A percentile compares a stretch with the other conserved stretches of the same genome.
Conservation (phyloP, 2,797 vertebrate species). For the Gymnopithys bicolor region DNA sequence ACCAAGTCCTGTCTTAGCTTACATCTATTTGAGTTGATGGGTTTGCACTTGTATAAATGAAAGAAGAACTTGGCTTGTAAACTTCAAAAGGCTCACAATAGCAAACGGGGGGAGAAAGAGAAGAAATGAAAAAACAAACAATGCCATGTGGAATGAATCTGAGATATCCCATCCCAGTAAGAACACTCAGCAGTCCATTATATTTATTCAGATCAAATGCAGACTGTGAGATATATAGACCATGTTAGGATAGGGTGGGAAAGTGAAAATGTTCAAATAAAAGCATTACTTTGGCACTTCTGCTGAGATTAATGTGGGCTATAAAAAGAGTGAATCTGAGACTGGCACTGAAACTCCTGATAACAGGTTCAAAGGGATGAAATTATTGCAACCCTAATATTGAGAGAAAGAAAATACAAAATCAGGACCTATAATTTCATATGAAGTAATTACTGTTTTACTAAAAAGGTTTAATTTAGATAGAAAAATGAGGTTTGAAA, state of each 20-base stretch:
- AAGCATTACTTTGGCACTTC: slow-evolving; percentile 55
- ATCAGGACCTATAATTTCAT: background rate
- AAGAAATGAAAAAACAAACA: slow-evolving; percentile 57
- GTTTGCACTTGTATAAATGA: slow-evolving; percentile 6
- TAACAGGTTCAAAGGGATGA: background rate
- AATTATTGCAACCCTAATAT: background rate
- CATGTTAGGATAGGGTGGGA: slow-evolving; percentile 35
- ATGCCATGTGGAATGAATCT: slow-evolving; percentile 58
- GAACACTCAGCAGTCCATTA: slow-evolving; percentile 55
- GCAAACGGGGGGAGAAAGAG: background rate
- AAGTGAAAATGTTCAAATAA: slow-evolving; percentile 43
- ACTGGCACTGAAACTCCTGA: background rate
- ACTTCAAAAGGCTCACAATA: slow-evolving; percentile 53
- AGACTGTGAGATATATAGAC: slow-evolving; percentile 26
- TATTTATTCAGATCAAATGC: slow-evolving; percentile 56
- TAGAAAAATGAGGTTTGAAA: background rate
- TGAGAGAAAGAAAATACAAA: slow-evolving; percentile 32
- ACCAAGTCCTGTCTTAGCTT: background rate
- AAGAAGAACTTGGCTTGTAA: slow-evolving; percentile 8
- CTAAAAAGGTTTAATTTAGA: background rate
- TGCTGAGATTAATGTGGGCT: slow-evolving; percentile 19
- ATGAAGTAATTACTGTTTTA: background rate
- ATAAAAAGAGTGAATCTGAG: slow-evolving; percentile 18
- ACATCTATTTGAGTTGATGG: background rate
- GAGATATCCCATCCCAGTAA: slow-evolving; percentile 47